Evolutionary conservation across 1,140 invertebrate genomes (phyloP), one percentile per base, ranked within the genome.

Genomic region (Ruditapes philippinarum): DNA sequence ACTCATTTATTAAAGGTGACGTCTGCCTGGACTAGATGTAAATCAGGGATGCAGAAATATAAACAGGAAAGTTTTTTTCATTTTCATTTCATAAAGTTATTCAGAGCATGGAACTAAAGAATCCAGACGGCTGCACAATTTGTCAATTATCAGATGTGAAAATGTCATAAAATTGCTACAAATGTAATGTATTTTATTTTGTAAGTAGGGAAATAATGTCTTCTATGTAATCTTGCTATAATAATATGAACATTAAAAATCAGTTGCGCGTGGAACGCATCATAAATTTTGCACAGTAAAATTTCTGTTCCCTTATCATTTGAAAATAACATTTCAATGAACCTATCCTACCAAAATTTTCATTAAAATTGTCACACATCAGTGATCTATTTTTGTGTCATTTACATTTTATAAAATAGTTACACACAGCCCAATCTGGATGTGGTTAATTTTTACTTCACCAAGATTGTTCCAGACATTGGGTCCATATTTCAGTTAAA

Each of bases 261-360:
- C 65, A 70, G 65, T 70, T 70, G 33, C 36, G 65, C 65, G 25
- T 70, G 36, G 65, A 70, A 70, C 28, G 65, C 65, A 38, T 70
- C 65, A 70, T 70, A 70, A 70, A 70, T 19, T 70, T 70, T 70
- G 65, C 65, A 70, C 65, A 70, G 65, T 70, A 70, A 70, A 70
- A 70, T 70, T 14, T 3, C 38, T 70, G 65, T 70, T 70, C 33
- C 65, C 33, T 70, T 70, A 70, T 70, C 36, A 70, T 38, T 38
- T 70, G 65, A 70, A 70, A 70, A 70, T 70, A 38, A 70, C 38
- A 70, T 70, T 70, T 70, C 65, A 70, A 70, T 70, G 33, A 70
- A 70, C 65, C 65, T 25, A 70, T 70, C 65, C 65, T 70, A 70
- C 11, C 65, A 25, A 17, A 12, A 38, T n/a, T 38, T 38, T 70